Conservation (phyloP, 2,113 vertebrate genomes). For the Laticauda laticaudata region DNA sequence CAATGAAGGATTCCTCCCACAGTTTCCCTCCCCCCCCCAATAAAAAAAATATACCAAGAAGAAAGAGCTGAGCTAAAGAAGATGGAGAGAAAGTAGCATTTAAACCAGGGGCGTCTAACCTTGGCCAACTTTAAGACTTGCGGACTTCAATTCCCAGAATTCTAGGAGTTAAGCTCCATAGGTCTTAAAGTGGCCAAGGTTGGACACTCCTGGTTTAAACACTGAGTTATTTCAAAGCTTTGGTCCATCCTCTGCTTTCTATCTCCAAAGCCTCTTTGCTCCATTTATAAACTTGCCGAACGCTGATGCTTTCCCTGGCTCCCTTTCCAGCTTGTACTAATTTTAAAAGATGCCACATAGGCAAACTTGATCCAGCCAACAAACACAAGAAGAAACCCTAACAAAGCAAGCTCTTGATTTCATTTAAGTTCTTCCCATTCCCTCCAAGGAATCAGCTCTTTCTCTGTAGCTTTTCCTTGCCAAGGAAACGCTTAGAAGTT, state of each 20-base stretch:
- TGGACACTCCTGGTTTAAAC: not conserved
- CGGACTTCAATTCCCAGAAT: no score
- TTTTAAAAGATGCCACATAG: conserved; percentile 28
- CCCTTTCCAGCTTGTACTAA: not conserved
- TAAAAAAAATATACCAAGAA: not conserved
- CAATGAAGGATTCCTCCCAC: not conserved
- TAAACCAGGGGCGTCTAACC: no score
- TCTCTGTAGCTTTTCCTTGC: not conserved
- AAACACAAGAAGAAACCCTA: not conserved
- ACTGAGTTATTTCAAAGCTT: not conserved
- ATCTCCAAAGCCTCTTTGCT: not conserved
- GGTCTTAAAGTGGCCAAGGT: not conserved
- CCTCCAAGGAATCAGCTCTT: not conserved
- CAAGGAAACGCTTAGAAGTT: not conserved
- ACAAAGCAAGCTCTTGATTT: not conserved
- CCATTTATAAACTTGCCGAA: not conserved
- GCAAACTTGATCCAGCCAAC: not conserved
- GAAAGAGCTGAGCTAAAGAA: not conserved
- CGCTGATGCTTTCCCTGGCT: not conserved
- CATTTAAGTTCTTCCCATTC: not conserved
- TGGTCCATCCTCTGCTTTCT: not conserved
- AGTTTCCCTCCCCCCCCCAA: no score
- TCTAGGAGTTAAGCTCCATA: no score
- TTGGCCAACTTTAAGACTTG: no score
- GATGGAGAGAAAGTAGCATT: no score